phyloP scores from a whole-genome alignment of 2,888 invertebrate species.

The Willowsia nigromaculata region DNA sequence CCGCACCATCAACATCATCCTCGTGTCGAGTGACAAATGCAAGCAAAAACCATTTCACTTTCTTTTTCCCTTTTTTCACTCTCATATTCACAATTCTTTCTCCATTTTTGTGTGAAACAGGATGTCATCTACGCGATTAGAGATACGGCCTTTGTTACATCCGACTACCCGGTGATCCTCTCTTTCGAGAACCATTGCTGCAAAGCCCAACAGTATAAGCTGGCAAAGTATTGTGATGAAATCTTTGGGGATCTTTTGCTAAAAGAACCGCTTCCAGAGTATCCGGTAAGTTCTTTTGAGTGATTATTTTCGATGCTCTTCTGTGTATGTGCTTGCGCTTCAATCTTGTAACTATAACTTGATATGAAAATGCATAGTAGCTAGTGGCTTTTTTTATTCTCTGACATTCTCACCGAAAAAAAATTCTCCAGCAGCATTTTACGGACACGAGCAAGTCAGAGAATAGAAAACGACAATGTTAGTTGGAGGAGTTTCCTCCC shows the following conservation, averaged over 20 bases:
- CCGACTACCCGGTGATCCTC: conserved; percentile 97
- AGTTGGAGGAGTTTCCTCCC: conserved; percentile 13
- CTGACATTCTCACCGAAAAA: background rate
- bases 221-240: conserved; percentile 99
- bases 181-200: conserved; percentile 99
- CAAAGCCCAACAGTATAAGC: conserved; percentile 97
- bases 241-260: conserved; percentile 95
- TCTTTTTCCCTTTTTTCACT: background rate
- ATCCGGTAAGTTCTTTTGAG: conserved; percentile 85
- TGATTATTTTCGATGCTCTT: conserved; percentile 28
- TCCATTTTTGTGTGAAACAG: conserved; percentile 79
- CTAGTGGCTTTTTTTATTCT: background rate
- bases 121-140: conserved; percentile 98
- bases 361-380: background rate
- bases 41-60: conserved; percentile 41
- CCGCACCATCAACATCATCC: conserved; percentile 13
- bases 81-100: conserved; percentile 29
- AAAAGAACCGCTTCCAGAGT: conserved; percentile 92
- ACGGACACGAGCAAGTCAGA: background rate
- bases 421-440: background rate
- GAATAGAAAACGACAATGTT: background rate
- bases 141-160: conserved; percentile 99
- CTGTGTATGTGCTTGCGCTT: background rate
- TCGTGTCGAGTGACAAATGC: conserved; percentile 37
- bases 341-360: background rate